phyloP scores from a whole-genome alignment of 2,113 vertebrate genomes.

The Tetraodon nigroviridis region DNA sequence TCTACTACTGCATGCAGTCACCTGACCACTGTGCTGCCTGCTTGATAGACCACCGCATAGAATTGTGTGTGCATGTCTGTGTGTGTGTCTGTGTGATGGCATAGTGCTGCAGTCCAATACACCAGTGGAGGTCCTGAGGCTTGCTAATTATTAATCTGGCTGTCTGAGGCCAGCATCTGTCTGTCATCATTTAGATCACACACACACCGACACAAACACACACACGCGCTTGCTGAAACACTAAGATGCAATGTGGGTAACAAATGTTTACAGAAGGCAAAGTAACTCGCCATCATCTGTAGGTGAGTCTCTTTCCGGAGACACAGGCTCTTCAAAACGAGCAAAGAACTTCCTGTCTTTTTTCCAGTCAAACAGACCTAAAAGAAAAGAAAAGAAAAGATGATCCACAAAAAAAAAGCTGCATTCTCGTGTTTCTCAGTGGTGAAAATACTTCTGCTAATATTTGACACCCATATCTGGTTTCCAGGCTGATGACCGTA shows the following conservation, averaged over 20 bases:
- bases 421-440: too few species aligned
- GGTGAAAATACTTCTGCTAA: conserved; percentile 26
- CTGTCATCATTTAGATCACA: conserved; percentile 65
- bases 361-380: conserved; percentile 78
- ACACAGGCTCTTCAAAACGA: conserved; percentile 65
- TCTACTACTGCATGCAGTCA: conserved; percentile 37
- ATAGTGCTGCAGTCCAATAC: conserved; percentile 63
- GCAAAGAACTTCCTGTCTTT: conserved; percentile 69
- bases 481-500: conserved; percentile 37
- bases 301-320: conserved; percentile 57
- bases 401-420: not conserved
- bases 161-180: conserved; percentile 60
- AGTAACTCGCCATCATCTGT: conserved; percentile 65
- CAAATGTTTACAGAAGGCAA: conserved; percentile 6
- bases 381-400: conserved; percentile 7
- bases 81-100: conserved; percentile 31
- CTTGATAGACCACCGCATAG: conserved; percentile 42
- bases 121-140: conserved; percentile 63
- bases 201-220: conserved; percentile 31
- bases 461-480: conserved; percentile 56
- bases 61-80: conserved; percentile 23
- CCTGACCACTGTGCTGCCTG: conserved; percentile 58
- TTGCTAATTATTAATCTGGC: conserved; percentile 78
- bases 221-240: conserved; percentile 7
- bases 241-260: conserved; percentile 19